Evolutionary conservation across 2,888 invertebrate species (phyloP).

Genomic region (Vanessa cardui): DNA sequence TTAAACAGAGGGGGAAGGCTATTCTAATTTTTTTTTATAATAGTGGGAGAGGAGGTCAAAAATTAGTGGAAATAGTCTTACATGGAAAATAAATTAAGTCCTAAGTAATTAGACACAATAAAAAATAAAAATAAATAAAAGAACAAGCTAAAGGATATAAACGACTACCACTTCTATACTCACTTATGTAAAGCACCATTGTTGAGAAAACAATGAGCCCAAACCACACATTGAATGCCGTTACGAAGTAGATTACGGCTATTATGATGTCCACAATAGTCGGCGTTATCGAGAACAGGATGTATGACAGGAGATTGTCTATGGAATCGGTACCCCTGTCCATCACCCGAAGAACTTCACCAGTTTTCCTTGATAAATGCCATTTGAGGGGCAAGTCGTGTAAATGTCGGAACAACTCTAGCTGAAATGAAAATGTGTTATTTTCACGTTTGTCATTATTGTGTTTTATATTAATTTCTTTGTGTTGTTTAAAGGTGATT

Average conservation of each 20-base stretch:
- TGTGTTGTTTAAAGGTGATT: too few relatives aligned
- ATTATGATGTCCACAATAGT: slow-evolving; percentile 96
- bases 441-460: background rate
- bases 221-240: slow-evolving; percentile 96
- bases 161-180: slow-evolving; percentile 57
- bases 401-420: slow-evolving; percentile 93
- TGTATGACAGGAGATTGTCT: slow-evolving; percentile 95
- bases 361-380: slow-evolving; percentile 97
- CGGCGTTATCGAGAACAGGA: slow-evolving; percentile 96
- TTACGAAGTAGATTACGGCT: slow-evolving; percentile 94
- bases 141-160: background rate
- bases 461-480: too few relatives aligned
- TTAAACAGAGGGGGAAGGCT: too few relatives aligned
- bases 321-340: slow-evolving; percentile 98
- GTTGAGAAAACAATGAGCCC: slow-evolving; percentile 97
- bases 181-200: slow-evolving; percentile 96
- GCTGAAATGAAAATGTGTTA: slow-evolving; percentile 69
- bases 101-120: too few relatives aligned
- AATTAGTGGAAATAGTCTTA: too few relatives aligned
- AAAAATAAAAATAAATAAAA: too few relatives aligned
- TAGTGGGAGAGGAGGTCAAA: too few relatives aligned
- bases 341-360: slow-evolving; percentile 97
- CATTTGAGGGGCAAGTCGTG: slow-evolving; percentile 95
- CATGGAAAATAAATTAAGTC: too few relatives aligned
- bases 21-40: too few relatives aligned